Conservation (phyloP, 2,797 vertebrate species). For the Acrocephalus scirpaceus region DNA sequence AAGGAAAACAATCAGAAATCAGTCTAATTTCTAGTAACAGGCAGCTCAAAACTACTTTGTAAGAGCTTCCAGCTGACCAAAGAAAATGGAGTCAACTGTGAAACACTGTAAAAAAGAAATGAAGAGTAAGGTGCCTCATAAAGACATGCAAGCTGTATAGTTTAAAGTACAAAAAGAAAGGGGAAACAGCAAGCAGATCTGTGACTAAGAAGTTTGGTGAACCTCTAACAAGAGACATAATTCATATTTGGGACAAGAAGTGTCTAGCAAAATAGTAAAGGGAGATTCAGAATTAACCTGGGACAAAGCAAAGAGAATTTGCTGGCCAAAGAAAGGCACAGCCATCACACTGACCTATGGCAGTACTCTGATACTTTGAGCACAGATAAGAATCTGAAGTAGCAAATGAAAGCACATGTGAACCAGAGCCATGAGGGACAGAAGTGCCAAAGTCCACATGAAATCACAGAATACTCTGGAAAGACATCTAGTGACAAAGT, state of each 20-base stretch:
- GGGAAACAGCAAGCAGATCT: neutral
- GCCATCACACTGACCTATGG: neutral
- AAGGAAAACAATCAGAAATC: neutral
- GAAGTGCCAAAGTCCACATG: neutral
- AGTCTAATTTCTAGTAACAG: neutral
- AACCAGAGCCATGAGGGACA: neutral
- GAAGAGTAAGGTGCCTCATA: neutral
- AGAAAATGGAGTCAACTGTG: neutral
- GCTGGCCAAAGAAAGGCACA: neutral
- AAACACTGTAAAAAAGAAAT: neutral
- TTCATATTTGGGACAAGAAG: neutral
- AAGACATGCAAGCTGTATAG: neutral
- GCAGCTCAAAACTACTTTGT: neutral
- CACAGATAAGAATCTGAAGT: neutral
- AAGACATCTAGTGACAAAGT: neutral
- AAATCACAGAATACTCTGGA: neutral
- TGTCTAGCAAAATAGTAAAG: neutral
- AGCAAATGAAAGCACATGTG: neutral
- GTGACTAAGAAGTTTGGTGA: neutral
- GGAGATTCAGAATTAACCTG: neutral
- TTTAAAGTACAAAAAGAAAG: neutral
- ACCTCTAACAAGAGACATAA: neutral
- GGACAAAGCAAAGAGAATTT: neutral
- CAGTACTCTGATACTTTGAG: neutral
- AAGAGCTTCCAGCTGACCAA: neutral